A percentile compares a stretch with the other conserved stretches of the same genome.
phyloP scores from a whole-genome alignment of 2,888 invertebrate genomes.

The Bhutanitis thaidina region DNA sequence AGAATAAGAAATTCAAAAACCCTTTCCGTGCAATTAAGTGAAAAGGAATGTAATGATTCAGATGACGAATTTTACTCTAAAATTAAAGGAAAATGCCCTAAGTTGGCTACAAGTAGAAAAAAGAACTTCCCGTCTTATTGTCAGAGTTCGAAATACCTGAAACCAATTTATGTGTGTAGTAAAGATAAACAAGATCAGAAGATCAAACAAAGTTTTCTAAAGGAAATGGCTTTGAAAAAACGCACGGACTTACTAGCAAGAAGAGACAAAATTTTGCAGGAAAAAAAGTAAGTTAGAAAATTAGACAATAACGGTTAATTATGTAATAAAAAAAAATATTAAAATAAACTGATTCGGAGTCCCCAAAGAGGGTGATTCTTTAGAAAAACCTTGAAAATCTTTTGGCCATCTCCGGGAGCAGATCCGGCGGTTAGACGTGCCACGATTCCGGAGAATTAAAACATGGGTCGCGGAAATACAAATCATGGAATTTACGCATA shows the following conservation, averaged over 20 bases:
- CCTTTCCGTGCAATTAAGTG: conserved; percentile 52
- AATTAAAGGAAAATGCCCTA: conserved; percentile 58
- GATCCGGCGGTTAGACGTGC: too few species aligned
- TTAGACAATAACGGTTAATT: background rate
- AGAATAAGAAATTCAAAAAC: conserved; percentile 38
- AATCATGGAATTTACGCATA: too few species aligned
- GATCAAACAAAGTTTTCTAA: conserved; percentile 60
- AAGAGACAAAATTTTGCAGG: conserved; percentile 80
- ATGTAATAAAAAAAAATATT: too few species aligned
- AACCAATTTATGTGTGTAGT: conserved; percentile 34
- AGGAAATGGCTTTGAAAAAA: conserved; percentile 75
- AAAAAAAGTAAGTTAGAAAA: conserved; percentile 72
- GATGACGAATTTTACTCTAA: conserved; percentile 46
- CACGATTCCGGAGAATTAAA: too few species aligned
- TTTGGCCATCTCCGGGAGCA: too few species aligned
- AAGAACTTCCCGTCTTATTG: conserved; percentile 57
- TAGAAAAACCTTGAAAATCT: too few species aligned
- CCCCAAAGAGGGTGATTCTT: too few species aligned
- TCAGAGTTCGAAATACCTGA: conserved; percentile 67
- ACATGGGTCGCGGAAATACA: too few species aligned
- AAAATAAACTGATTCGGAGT: too few species aligned
- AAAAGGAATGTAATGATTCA: conserved; percentile 46
- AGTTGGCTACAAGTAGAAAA: conserved; percentile 56
- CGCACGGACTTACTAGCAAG: conserved; percentile 74
- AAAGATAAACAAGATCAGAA: conserved; percentile 45